These are phyloP conservation scores for Drosophila limbata DNA, from an alignment of 2,888 invertebrate genomes.

Conservation along the genomic window DNA sequence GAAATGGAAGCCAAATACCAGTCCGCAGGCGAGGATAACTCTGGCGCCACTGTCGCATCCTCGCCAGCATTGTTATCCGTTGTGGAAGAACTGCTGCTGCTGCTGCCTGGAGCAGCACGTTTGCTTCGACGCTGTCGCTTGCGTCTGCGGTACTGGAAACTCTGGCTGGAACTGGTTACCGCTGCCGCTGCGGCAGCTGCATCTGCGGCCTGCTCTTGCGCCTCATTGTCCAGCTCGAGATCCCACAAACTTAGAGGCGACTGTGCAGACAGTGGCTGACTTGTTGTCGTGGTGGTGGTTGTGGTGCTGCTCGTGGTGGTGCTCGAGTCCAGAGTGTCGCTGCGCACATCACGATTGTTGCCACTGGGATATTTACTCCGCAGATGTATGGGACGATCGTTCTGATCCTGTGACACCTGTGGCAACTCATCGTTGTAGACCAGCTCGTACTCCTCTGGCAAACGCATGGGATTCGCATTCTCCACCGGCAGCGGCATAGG, in stretches of 20 bases:
- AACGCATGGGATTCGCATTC: constrained; percentile 55
- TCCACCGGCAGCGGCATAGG: constrained; percentile 51
- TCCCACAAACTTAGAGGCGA: constrained; percentile 86
- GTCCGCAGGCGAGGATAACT: constrained; percentile 50
- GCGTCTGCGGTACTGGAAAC: constrained; percentile 48
- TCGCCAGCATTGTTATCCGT: constrained; percentile 35
- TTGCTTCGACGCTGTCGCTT: constrained; percentile 55
- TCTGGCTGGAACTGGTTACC: constrained; percentile 21
- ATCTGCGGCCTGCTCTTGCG: constrained; percentile 83
- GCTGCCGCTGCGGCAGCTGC: constrained; percentile 32
- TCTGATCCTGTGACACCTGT: constrained; percentile 60
- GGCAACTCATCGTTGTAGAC: constrained; percentile 83
- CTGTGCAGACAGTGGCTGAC: constrained; percentile 50
- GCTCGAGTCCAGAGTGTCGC: constrained; percentile 61
- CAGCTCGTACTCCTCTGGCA: constrained; percentile 83
- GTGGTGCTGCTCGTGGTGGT: constrained; percentile 37
- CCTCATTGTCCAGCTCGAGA: constrained; percentile 87
- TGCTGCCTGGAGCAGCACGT: constrained; percentile 9
- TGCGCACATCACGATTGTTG: constrained; percentile 84
- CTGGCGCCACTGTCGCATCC: constrained; percentile 36
- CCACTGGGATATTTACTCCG: constrained; percentile 83
- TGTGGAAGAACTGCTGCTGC: constrained; percentile 22
- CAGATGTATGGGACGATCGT: constrained; percentile 83
- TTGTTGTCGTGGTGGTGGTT: constrained; percentile 51
- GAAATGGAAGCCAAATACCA: constrained; percentile 83